phyloP scores from a whole-genome alignment of 2,797 vertebrate species.

The Lagorchestes hirsutus region DNA sequence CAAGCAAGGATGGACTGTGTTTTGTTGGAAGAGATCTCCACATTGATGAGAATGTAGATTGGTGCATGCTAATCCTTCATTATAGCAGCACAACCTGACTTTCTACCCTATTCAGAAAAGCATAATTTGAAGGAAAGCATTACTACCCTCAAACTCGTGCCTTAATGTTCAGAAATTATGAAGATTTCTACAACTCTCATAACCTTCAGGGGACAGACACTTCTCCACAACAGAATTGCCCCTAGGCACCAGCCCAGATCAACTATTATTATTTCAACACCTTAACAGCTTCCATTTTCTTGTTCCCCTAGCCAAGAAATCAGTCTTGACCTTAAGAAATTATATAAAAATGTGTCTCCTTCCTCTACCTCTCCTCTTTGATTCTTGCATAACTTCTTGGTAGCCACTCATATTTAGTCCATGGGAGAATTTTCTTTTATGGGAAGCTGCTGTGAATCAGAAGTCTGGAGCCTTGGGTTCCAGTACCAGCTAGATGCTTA shows the following conservation, averaged over 20 bases:
- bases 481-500: conserved; percentile 25
- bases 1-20: background rate
- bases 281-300: background rate
- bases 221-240: background rate
- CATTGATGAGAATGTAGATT: background rate
- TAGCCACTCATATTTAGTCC: background rate
- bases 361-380: background rate
- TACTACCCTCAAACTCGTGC: background rate
- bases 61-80: background rate
- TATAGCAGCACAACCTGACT: background rate
- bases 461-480: conserved; percentile 53
- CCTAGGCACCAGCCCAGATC: background rate
- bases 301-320: background rate
- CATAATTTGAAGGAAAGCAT: background rate
- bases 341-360: background rate
- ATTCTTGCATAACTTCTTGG: background rate
- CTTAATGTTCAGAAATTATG: background rate
- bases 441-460: background rate
- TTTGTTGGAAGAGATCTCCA: background rate
- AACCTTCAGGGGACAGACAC: background rate
- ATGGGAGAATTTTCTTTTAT: background rate
- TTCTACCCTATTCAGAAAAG: background rate
- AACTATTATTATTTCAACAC: background rate
- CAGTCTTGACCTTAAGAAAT: background rate
- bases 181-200: background rate